phyloP scores from a whole-genome alignment of 2,888 invertebrate species.

The Falcaria lacertinaria region DNA sequence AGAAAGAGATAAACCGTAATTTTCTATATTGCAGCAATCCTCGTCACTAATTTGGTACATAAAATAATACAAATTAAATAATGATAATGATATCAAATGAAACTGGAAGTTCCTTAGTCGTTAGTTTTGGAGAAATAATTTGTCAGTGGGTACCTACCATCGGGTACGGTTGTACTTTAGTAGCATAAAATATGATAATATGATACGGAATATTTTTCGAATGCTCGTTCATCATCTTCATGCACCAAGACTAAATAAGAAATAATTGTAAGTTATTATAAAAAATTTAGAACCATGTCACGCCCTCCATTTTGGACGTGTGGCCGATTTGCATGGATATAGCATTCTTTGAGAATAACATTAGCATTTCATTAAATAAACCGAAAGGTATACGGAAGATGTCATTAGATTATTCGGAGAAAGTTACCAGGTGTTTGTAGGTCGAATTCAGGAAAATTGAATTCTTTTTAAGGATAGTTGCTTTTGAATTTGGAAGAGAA shows the following conservation, averaged over 20 bases:
- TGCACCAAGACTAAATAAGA: neutral
- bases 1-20: no score
- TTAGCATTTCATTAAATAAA: slow-evolving; percentile 19
- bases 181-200: no score
- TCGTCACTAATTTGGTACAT: no score
- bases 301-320: slow-evolving; percentile 17
- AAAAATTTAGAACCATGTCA: slow-evolving; percentile 21
- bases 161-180: no score
- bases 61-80: no score
- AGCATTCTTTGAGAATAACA: slow-evolving; percentile 25
- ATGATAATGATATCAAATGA: no score
- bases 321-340: slow-evolving; percentile 37
- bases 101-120: no score
- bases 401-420: neutral
- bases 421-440: neutral
- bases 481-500: neutral
- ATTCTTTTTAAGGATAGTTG: neutral
- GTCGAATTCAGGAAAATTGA: neutral
- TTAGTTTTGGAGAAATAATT: no score
- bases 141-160: no score
- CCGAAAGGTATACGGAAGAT: neutral
- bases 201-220: no score
- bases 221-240: no score
- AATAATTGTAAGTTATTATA: neutral
- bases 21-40: no score